Percentiles rank a stretch among this genome's conserved stretches.
Evolutionary conservation across 2,888 invertebrate species (phyloP).

Genomic region (Lepetodrilus schrolli): DNA sequence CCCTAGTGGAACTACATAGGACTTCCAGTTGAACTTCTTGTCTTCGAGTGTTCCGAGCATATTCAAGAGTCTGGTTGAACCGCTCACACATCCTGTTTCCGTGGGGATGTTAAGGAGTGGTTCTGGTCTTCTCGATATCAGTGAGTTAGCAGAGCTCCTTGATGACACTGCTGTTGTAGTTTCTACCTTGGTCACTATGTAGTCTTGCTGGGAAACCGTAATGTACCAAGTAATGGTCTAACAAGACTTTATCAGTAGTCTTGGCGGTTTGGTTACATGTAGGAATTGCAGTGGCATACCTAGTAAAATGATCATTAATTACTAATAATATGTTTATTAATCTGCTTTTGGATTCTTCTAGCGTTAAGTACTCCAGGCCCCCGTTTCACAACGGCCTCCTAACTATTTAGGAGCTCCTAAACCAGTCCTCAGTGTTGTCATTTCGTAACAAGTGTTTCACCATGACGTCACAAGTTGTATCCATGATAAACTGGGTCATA

Average conservation of each 20-base stretch:
- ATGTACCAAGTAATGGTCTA: constrained; percentile 30
- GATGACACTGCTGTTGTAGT: constrained; percentile 35
- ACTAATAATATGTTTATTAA: too few species aligned
- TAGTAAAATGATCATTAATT: constrained; percentile 37
- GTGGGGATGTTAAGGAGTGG: constrained; percentile 40
- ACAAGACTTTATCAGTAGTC: constrained; percentile 36
- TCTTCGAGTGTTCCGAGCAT: neutral
- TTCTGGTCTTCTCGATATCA: constrained; percentile 34
- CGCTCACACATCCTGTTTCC: neutral
- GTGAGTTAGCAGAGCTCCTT: constrained; percentile 31
- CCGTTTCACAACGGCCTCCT: too few species aligned
- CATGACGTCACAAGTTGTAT: too few species aligned
- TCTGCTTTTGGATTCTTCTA: too few species aligned
- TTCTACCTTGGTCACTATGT: constrained; percentile 38
- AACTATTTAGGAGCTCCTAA: too few species aligned
- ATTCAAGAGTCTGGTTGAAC: neutral
- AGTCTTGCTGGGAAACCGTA: constrained; percentile 37
- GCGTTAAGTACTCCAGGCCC: too few species aligned
- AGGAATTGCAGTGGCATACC: constrained; percentile 33
- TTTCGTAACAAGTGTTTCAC: too few species aligned
- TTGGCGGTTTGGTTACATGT: constrained; percentile 37
- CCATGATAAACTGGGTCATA: too few species aligned
- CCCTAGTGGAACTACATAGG: too few species aligned
- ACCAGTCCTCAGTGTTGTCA: too few species aligned
- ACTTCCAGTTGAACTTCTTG: neutral